These are phyloP conservation scores for Stenodera caucasica DNA, from an alignment of 2,888 invertebrate genomes.

Conservation along the genomic window DNA sequence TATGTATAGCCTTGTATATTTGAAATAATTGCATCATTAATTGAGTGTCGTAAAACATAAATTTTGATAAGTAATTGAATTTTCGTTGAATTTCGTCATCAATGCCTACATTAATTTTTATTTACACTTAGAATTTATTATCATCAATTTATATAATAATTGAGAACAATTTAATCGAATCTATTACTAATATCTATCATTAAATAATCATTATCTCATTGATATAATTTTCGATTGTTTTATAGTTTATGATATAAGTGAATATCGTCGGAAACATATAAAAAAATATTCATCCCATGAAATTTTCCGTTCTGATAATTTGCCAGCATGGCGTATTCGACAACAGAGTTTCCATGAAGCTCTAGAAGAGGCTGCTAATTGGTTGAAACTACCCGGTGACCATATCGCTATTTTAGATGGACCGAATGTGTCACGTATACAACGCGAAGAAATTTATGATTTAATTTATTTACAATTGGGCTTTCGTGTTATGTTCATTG, in stretches of 20 bases:
- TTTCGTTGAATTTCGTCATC: too few relatives aligned
- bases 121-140: too few relatives aligned
- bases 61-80: too few relatives aligned
- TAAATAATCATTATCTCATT: too few relatives aligned
- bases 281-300: constrained; percentile 82
- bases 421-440: constrained; percentile 83
- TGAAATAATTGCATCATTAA: too few relatives aligned
- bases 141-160: too few relatives aligned
- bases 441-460: constrained; percentile 75
- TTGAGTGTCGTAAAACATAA: too few relatives aligned
- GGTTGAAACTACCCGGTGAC: constrained; percentile 72
- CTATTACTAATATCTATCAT: too few relatives aligned
- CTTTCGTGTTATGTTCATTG: constrained; percentile 87
- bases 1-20: too few relatives aligned
- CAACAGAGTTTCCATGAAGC: constrained; percentile 82
- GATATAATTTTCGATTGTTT: too few relatives aligned
- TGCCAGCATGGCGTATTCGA: constrained; percentile 78
- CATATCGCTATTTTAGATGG: constrained; percentile 77
- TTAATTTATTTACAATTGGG: constrained; percentile 73
- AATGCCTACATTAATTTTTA: too few relatives aligned
- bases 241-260: constrained; percentile 91
- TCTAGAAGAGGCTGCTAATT: constrained; percentile 81
- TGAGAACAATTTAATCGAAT: too few relatives aligned
- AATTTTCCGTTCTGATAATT: constrained; percentile 84
- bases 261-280: constrained; percentile 83